Conservation (phyloP, 2,113 vertebrate genomes). For the Antechinus stuartii region DNA sequence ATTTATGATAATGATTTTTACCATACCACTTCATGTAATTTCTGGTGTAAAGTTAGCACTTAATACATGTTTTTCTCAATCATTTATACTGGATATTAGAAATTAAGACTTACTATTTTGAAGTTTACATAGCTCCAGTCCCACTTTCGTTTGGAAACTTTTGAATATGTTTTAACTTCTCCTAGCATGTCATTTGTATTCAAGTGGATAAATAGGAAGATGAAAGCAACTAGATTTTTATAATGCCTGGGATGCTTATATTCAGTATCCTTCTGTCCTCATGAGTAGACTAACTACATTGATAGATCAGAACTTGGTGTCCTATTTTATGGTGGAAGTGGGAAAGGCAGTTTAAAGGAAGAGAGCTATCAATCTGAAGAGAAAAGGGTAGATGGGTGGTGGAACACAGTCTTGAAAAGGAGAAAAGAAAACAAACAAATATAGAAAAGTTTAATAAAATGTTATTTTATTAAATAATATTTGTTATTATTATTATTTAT, state of each 20-base stretch:
- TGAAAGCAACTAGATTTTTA: neutral
- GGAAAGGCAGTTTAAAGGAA: neutral
- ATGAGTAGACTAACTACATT: neutral
- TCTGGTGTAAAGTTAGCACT: neutral
- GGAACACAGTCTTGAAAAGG: neutral
- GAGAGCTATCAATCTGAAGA: neutral
- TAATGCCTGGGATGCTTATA: neutral
- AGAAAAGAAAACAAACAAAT: neutral
- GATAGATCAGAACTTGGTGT: neutral
- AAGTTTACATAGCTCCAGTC: neutral
- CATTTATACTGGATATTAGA: neutral
- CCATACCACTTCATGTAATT: neutral
- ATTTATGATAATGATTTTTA: neutral
- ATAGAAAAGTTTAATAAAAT: neutral
- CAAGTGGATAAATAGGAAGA: neutral
- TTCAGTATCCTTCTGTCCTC: neutral
- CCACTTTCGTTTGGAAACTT: neutral
- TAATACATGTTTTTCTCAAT: neutral
- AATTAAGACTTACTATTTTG: neutral
- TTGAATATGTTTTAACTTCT: neutral
- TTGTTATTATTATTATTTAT: too few relatives aligned
- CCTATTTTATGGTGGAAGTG: neutral
- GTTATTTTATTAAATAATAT: too few relatives aligned
- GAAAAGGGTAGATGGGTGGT: neutral
- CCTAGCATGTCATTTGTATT: neutral